These are phyloP conservation scores for Diabrotica undecimpunctata DNA, from an alignment of 1,140 invertebrate genomes.

Conservation along the genomic window DNA sequence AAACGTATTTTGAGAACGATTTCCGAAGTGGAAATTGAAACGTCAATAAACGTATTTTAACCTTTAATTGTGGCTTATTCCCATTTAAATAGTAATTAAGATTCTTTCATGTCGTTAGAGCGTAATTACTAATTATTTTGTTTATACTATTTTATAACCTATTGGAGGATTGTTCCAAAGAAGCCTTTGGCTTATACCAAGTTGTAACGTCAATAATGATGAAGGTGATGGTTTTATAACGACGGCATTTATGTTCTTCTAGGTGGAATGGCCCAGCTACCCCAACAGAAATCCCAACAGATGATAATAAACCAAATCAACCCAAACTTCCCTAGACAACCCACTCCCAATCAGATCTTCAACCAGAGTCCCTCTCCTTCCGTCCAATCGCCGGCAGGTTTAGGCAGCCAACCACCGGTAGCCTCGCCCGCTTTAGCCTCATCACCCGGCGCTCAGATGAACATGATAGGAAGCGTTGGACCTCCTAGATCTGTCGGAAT, in stretches of 20 bases:
- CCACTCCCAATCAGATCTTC: slow-evolving; percentile 64
- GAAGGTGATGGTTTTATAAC: too few relatives aligned
- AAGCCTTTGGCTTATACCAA: too few relatives aligned
- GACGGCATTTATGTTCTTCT: neutral
- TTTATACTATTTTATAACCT: too few relatives aligned
- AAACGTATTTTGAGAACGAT: too few relatives aligned
- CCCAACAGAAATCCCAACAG: slow-evolving; percentile 34
- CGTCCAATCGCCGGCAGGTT: slow-evolving; percentile 63
- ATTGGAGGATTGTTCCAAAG: too few relatives aligned
- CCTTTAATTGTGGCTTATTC: too few relatives aligned
- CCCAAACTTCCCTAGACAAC: slow-evolving; percentile 50
- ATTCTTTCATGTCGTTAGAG: too few relatives aligned
- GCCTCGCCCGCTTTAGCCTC: slow-evolving; percentile 67
- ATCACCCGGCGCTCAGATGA: slow-evolving; percentile 63
- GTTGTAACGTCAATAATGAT: too few relatives aligned
- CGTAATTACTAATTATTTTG: too few relatives aligned
- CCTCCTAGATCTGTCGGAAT: slow-evolving; percentile 56
- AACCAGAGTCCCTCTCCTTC: slow-evolving; percentile 67
- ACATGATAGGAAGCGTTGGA: slow-evolving; percentile 51
- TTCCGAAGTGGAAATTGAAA: too few relatives aligned
- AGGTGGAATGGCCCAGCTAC: slow-evolving; percentile 45
- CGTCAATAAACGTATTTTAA: too few relatives aligned
- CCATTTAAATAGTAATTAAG: too few relatives aligned
- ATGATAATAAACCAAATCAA: slow-evolving; percentile 37
- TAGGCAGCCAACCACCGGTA: slow-evolving; percentile 57